These are phyloP conservation scores for Dynastes grantii DNA, from an alignment of 2,888 invertebrate genomes.

Conservation along the genomic window DNA sequence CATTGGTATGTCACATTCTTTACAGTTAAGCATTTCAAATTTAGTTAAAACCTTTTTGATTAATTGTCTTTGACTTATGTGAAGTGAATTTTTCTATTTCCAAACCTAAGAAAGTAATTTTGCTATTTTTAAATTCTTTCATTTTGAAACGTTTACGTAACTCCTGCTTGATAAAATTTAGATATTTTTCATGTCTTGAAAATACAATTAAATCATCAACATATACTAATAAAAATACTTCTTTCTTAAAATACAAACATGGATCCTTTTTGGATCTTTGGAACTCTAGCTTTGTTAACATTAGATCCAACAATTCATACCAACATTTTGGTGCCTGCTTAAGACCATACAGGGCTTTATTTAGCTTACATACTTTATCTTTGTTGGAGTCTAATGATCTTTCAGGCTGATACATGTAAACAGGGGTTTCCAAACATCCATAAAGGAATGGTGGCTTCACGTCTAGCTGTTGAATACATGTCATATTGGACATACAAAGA, in stretches of 20 bases:
- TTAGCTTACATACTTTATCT: constrained; percentile 50
- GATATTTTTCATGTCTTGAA: background rate
- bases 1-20: background rate
- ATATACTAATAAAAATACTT: constrained; percentile 50
- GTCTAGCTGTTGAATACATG: constrained; percentile 49
- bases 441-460: constrained; percentile 55
- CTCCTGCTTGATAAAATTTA: constrained; percentile 49
- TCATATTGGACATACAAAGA: constrained; percentile 48
- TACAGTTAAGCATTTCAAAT: constrained; percentile 12
- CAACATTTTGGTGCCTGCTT: constrained; percentile 55
- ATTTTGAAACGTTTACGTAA: constrained; percentile 30
- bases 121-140: constrained; percentile 51
- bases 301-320: constrained; percentile 24
- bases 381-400: constrained; percentile 25
- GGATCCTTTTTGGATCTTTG: constrained; percentile 54
- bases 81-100: background rate
- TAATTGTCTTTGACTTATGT: too few relatives aligned
- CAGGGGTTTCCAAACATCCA: constrained; percentile 42
- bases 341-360: constrained; percentile 54
- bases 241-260: constrained; percentile 55
- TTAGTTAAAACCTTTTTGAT: background rate
- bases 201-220: constrained; percentile 55
- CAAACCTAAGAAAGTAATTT: constrained; percentile 51
- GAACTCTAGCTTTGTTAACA: constrained; percentile 50
- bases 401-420: constrained; percentile 44